phyloP scores from a whole-genome alignment of 2,113 vertebrate species.

The Catagonus wagneri region DNA sequence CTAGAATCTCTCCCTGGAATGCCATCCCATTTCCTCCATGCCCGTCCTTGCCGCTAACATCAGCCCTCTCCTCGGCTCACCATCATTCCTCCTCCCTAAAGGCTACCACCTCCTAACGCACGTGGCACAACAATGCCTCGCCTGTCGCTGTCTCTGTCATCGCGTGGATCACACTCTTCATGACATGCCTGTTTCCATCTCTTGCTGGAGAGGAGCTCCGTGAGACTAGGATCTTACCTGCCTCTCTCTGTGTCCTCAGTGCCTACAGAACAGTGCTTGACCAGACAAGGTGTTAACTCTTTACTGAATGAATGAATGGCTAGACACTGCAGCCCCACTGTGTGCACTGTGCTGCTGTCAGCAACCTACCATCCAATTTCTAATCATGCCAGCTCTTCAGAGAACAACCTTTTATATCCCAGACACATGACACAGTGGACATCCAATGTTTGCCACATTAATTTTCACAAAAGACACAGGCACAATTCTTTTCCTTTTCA shows the following conservation, averaged over 20 bases:
- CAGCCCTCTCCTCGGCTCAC: not conserved
- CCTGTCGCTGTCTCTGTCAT: not conserved
- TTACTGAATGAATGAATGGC: too few relatives aligned
- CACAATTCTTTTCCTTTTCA: not conserved
- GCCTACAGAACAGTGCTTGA: not conserved
- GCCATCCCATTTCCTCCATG: not conserved
- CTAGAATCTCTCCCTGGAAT: not conserved
- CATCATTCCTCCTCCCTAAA: not conserved
- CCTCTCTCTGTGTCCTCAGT: not conserved
- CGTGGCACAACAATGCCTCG: accelerated
- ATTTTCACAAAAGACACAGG: not conserved
- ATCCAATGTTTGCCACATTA: not conserved
- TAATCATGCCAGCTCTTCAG: not conserved
- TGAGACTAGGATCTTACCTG: not conserved
- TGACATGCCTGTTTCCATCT: not conserved
- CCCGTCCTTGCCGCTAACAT: not conserved
- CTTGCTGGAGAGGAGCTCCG: not conserved
- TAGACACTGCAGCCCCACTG: not conserved
- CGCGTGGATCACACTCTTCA: not conserved
- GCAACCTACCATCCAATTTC: not conserved
- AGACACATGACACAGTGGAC: too few relatives aligned
- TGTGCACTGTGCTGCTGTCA: not conserved
- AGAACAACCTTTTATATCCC: too few relatives aligned
- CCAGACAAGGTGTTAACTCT: not conserved
- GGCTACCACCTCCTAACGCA: not conserved